A percentile compares a stretch with the other conserved stretches of the same genome.
Conservation (phyloP, 35 echinoderm and acorn worm species). For the Holothuria glaberrima region DNA sequence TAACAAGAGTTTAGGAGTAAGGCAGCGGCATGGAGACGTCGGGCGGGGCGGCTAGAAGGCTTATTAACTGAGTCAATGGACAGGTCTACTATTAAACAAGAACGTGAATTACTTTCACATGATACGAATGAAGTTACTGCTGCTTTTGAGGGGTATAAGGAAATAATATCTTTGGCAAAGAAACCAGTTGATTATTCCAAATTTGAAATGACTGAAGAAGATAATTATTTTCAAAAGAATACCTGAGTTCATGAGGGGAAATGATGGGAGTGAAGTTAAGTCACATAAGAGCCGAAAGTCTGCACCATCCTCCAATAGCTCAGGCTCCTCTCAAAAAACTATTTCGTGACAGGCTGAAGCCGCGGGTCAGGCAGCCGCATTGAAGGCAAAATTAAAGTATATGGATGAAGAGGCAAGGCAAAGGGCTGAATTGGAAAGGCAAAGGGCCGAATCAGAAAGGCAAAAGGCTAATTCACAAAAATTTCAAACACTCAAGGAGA, state of each 20-base stretch:
- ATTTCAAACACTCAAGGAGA: too few relatives aligned
- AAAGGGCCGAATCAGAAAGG: too few relatives aligned
- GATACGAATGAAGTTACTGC: constrained; percentile 14
- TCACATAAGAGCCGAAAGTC: too few relatives aligned
- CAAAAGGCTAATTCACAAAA: too few relatives aligned
- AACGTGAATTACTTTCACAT: neutral
- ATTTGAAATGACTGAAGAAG: neutral
- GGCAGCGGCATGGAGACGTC: neutral
- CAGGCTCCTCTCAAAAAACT: too few relatives aligned
- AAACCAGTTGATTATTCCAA: neutral
- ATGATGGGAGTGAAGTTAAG: neutral
- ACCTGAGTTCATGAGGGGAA: constrained; percentile 5
- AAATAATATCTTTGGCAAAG: neutral
- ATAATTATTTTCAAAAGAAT: neutral
- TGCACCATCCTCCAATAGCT: too few relatives aligned
- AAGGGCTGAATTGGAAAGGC: neutral
- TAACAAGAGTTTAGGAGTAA: constrained; percentile 36
- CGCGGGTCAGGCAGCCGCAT: neutral
- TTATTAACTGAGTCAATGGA: neutral
- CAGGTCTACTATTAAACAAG: neutral
- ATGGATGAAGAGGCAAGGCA: constrained; percentile 28
- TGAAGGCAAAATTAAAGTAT: constrained; percentile 22
- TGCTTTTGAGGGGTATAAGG: neutral
- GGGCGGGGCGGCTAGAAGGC: neutral
- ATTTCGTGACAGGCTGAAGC: neutral